phyloP scores from a whole-genome alignment of 2,888 invertebrate genomes.

The Agonopterix arenella region DNA sequence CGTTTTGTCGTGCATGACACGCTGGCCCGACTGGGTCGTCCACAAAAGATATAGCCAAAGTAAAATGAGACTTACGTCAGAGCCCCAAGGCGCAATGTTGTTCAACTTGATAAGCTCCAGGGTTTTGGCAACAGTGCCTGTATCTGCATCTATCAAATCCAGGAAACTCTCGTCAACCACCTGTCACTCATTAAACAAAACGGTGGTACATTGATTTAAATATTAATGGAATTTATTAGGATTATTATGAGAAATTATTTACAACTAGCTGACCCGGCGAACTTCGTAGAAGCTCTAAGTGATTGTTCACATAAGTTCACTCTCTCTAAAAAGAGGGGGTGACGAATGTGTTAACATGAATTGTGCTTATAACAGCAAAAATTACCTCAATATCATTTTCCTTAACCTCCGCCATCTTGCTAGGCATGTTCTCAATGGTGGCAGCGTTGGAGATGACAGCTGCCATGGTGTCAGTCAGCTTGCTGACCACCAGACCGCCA shows the following conservation, averaged over 20 bases:
- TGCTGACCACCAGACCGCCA: conserved; percentile 85
- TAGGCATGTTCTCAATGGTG: conserved; percentile 81
- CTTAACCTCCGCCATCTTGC: conserved; percentile 81
- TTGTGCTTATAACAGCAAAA: not conserved
- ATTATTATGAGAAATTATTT: no score
- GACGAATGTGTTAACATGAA: no score
- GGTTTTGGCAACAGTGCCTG: conserved; percentile 75
- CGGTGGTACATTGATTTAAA: no score
- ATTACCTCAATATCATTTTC: conserved; percentile 81
- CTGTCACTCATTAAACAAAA: conserved; percentile 24
- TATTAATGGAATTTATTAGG: no score
- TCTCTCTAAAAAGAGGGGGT: no score
- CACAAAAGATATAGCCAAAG: no score
- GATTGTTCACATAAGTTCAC: no score
- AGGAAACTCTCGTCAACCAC: conserved; percentile 88
- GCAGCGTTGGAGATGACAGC: conserved; percentile 85
- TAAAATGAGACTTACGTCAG: conserved; percentile 78
- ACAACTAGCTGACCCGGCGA: no score
- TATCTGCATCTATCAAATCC: conserved; percentile 78
- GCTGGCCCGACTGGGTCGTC: no score
- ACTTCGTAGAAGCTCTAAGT: no score
- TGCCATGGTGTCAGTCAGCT: conserved; percentile 79
- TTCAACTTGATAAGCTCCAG: conserved; percentile 82
- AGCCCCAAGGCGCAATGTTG: conserved; percentile 90
- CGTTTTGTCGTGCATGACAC: no score